Base-by-base conservation (phyloP, 2,113 vertebrate genomes). In the Struthidea cinerea region DNA sequence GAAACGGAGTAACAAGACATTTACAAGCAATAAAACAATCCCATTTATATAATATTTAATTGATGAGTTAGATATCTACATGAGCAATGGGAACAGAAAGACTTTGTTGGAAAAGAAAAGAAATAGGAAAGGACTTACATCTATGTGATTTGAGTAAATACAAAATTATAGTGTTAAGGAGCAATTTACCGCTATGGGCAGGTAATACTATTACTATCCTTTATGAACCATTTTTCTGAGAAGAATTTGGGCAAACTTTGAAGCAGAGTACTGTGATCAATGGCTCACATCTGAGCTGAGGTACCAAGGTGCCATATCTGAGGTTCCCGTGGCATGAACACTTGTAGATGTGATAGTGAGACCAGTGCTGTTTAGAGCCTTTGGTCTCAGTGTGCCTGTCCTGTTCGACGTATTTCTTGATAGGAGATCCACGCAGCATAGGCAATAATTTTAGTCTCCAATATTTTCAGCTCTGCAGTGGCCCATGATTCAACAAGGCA, bases 341-440 rank as follows among this genome's bases (percentile, higher is more conserved):
- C 16, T 18, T 59, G n/a, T 50, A 39, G 18, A 47, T 39, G 30
- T 76, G 20, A 11, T 11, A 9, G 8, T 57, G 55, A 89, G 23
- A 24, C 10, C 17, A 15, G 33, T n/a, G n/a, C 20, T 83, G 10
- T 32, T 15, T 42, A 22, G 32, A 68, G 16, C 3, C 8, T 56
- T 60, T 59, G 14, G 12, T 24, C 9, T 68, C 73, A 32, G 9
- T 27, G 13, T 60, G 15, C 7, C 19, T 56, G 17, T 68, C 12
- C 19, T 0, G 0, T 22, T 13, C 30, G 14, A 13, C 8, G 7
- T 27, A 69, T 17, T 49, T 78, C 41, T 21, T 71, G 33, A 9
- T 18, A 27, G 21, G 9, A 8, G 47, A 18, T 37, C 10, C 35
- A 46, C 0, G 0, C 12, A 65, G 2, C 42, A 74, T 2, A 41